Evolutionary conservation across 2,797 vertebrate genomes (phyloP).

Genomic region (Anguilla pacifica): DNA sequence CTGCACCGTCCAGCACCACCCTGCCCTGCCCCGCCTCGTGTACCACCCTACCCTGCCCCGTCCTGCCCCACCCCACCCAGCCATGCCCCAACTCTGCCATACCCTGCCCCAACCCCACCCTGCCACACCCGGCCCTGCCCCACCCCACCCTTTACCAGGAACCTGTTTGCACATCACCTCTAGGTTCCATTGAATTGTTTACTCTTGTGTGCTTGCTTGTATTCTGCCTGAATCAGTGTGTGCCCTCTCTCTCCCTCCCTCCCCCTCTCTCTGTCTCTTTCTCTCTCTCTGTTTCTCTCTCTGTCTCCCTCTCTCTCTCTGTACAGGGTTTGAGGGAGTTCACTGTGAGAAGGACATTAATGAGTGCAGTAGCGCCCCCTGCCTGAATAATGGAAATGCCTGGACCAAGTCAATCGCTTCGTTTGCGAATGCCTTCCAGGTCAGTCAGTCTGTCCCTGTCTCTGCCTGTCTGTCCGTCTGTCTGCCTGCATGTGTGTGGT

Average conservation of each 20-base stretch:
- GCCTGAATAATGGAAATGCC: constrained; percentile 87
- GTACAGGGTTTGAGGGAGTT: constrained; percentile 84
- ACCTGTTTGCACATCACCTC: background rate
- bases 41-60: no score
- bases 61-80: background rate
- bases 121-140: background rate
- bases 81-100: background rate
- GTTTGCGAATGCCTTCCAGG: constrained; percentile 89
- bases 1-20: no score
- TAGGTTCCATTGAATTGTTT: background rate
- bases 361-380: constrained; percentile 89
- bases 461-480: background rate
- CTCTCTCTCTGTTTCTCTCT: constrained; percentile 20
- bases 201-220: background rate
- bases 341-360: constrained; percentile 87
- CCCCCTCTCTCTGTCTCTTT: constrained; percentile 1
- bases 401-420: constrained; percentile 87
- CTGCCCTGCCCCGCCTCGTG: background rate
- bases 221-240: background rate
- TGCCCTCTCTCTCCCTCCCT: background rate
- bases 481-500: no score
- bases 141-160: no score
- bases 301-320: constrained; percentile 5
- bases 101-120: accelerated
- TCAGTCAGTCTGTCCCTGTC: constrained; percentile 57